These are phyloP conservation scores for Magallana gigas DNA, from an alignment of 1,140 invertebrate species.

Conservation along the genomic window DNA sequence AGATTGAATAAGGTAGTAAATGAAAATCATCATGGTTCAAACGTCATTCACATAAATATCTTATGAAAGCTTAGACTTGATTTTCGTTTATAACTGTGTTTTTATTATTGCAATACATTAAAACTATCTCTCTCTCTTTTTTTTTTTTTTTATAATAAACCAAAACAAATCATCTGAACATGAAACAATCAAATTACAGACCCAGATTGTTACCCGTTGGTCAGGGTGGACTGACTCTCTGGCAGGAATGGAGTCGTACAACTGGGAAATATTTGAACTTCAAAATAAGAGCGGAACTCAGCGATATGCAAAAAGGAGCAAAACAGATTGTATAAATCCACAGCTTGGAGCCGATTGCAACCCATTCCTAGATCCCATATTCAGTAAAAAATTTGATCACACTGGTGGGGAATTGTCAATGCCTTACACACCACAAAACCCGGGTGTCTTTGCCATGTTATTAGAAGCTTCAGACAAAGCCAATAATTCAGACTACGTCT, in stretches of 20 bases:
- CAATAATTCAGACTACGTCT: constrained; percentile 64
- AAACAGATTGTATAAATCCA: not conserved
- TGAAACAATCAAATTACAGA: not conserved
- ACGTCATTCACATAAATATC: too few relatives aligned
- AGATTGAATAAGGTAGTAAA: too few relatives aligned
- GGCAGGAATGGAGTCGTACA: constrained; percentile 59
- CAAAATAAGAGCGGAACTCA: constrained; percentile 33
- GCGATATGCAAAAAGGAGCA: constrained; percentile 40
- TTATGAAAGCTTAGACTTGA: too few relatives aligned
- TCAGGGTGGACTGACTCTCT: constrained; percentile 58
- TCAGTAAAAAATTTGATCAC: constrained; percentile 43
- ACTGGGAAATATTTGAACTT: constrained; percentile 65
- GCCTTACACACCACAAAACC: constrained; percentile 42
- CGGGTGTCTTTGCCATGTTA: constrained; percentile 63
- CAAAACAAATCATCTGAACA: too few relatives aligned
- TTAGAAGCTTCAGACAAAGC: constrained; percentile 60
- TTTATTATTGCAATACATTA: too few relatives aligned
- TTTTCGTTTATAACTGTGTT: too few relatives aligned
- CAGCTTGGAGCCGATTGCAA: not conserved
- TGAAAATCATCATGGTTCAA: too few relatives aligned
- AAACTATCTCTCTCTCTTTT: too few relatives aligned
- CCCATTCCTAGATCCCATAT: constrained; percentile 47
- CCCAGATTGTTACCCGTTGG: constrained; percentile 44
- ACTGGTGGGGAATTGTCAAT: not conserved
- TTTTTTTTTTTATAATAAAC: too few relatives aligned